Evolutionary conservation across 1,140 invertebrate genomes (phyloP), one percentile per base, ranked within the genome.

Genomic region (Pseudomyrmex flavicornis): DNA sequence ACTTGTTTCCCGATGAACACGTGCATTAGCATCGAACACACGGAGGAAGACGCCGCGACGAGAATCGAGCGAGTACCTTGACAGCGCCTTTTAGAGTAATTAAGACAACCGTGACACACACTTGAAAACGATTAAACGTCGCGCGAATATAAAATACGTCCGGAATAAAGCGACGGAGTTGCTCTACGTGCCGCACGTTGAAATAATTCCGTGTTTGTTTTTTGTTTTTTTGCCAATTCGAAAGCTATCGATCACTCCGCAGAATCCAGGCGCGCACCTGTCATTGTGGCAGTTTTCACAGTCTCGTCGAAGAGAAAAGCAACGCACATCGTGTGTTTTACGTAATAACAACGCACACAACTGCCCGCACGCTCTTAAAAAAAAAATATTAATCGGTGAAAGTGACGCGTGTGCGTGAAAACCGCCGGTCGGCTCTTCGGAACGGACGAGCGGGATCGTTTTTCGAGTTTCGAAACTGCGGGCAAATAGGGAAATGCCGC

Each of bases 61-160:
- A 79, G 52, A 12, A 70, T 22, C 17, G 2, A 10, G n/a, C 54
- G 17, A 59, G 26, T 54, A 58, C 82, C 85, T 88, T 88, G 82
- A 61, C 52, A 54, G 59, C 65, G 52, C 85, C 86, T 84, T 88
- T 44, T 88, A 80, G n/a, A 87, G 85, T 80, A 84, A 87, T 88
- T 86, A 77, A 69, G 20, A 65, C 63, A 62, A 69, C 83, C 85
- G 5, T 80, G 82, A 88, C 83, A 83, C 86, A 87, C 74, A 70
- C 69, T 58, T 44, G 59, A 61, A 82, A 80, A 80, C 66, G 52
- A 80, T 61, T 77, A 70, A 35, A 70, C 58, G 44, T 59, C 3
- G 15, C 44, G 44, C 35, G 35, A 35, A 3, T 35, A 35, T 35
- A 0, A 35, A 35, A 35, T 35, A 35, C 35, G 35, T 35, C 35